Percentiles rank a stretch among this genome's conserved stretches.
phyloP scores from a whole-genome alignment of 64 coral and sea anemone genomes.

The Pocillopora damicornis region DNA sequence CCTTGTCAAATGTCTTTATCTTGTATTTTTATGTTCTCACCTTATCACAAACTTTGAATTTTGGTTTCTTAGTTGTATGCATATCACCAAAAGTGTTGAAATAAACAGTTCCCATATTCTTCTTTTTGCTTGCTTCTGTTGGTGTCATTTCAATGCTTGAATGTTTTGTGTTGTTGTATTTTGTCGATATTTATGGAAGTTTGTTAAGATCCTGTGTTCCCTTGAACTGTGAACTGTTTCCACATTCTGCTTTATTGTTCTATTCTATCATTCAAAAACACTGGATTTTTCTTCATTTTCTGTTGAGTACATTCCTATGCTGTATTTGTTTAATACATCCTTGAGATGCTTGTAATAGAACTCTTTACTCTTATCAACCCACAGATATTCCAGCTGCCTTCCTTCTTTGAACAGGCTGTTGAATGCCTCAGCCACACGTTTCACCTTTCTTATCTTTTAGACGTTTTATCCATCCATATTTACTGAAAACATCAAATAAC shows the following conservation, averaged over 20 bases:
- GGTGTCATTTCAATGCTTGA: neutral
- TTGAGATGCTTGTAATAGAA: too few relatives aligned
- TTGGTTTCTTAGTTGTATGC: too few relatives aligned
- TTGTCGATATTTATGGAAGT: neutral
- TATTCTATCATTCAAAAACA: slow-evolving; percentile 45
- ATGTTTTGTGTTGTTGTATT: slow-evolving; percentile 35
- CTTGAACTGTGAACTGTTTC: slow-evolving; percentile 16
- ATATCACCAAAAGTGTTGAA: neutral
- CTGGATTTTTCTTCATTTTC: slow-evolving; percentile 52
- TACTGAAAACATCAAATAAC: neutral
- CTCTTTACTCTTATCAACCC: too few relatives aligned
- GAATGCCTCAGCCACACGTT: too few relatives aligned
- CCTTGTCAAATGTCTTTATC: too few relatives aligned
- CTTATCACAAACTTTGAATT: too few relatives aligned
- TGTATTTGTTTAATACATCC: neutral
- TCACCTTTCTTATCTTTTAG: neutral
- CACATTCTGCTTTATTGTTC: slow-evolving; percentile 50
- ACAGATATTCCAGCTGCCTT: too few relatives aligned
- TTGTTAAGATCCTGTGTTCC: slow-evolving; percentile 41
- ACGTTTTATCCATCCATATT: neutral
- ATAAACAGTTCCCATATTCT: neutral
- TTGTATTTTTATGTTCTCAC: too few relatives aligned
- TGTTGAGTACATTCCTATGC: slow-evolving; percentile 20
- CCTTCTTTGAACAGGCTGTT: too few relatives aligned
- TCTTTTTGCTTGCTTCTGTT: slow-evolving; percentile 26